Percentiles rank a stretch among this genome's conserved stretches.
Evolutionary conservation across 2,113 vertebrate species (phyloP).

Genomic region (Corynorhinus townsendii): DNA sequence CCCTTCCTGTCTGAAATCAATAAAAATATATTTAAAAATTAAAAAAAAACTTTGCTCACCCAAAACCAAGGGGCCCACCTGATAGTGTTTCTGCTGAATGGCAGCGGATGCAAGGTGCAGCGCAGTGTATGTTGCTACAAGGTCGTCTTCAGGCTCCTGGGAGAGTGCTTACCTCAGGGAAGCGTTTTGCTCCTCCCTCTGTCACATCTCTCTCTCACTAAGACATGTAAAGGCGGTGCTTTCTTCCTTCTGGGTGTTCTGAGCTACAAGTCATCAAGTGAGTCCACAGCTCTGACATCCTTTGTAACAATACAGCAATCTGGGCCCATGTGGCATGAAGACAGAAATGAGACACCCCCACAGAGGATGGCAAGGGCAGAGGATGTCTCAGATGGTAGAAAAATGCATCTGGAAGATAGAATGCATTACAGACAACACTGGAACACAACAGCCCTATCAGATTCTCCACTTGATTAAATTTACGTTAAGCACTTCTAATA

Average conservation of each 20-base stretch:
- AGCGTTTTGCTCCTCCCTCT: not conserved
- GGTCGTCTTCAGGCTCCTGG: not conserved
- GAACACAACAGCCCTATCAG: not conserved
- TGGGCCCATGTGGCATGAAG: not conserved
- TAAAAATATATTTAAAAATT: too few species aligned
- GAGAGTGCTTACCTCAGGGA: not conserved
- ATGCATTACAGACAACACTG: not conserved
- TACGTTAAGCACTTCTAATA: not conserved
- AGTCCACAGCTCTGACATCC: not conserved
- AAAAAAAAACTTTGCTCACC: not conserved
- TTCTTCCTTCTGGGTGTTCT: not conserved
- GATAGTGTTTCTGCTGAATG: not conserved
- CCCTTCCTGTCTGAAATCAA: too few species aligned
- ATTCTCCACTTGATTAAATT: constrained; percentile 12
- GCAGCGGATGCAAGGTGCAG: accelerated
- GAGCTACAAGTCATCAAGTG: not conserved
- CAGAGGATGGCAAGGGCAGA: not conserved
- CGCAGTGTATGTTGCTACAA: not conserved
- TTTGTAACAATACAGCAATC: not conserved
- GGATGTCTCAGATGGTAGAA: not conserved
- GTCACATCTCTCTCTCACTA: not conserved
- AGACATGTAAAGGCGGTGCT: not conserved
- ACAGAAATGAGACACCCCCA: not conserved
- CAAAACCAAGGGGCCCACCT: not conserved
- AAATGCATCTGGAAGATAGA: not conserved